Conservation (phyloP, 2,113 vertebrate genomes). For the Maccullochella peelii region DNA sequence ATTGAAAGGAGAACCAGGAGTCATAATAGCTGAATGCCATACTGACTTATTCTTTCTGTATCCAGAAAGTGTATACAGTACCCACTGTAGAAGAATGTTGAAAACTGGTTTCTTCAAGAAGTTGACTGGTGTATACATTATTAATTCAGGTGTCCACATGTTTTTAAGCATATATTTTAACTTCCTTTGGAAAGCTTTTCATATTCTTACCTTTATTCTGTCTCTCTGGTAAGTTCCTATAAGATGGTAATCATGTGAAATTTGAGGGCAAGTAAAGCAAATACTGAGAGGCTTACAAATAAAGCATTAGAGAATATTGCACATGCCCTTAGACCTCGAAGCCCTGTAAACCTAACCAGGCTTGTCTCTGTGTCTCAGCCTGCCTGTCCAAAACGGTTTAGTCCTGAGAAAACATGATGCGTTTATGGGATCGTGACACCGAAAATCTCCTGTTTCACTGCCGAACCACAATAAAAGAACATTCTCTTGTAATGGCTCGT, state of each 20-base stretch:
- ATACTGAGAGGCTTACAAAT: neutral
- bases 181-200: neutral
- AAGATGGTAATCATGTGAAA: constrained; percentile 5
- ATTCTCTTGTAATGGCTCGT: constrained; percentile 33
- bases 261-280: neutral
- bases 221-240: neutral
- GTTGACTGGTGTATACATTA: too few relatives aligned
- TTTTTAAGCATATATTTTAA: neutral
- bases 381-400: constrained; percentile 16
- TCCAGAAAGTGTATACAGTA: too few relatives aligned
- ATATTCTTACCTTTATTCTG: neutral
- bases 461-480: constrained; percentile 64
- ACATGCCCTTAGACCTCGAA: constrained; percentile 35
- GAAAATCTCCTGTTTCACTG: constrained; percentile 49
- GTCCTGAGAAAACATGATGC: constrained; percentile 36
- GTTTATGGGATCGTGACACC: constrained; percentile 27
- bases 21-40: neutral
- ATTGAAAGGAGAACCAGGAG: constrained; percentile 11
- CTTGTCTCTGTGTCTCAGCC: constrained; percentile 16
- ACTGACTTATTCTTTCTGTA: neutral
- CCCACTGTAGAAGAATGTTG: too few relatives aligned
- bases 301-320: constrained; percentile 8
- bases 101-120: too few relatives aligned
- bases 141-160: neutral
- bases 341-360: constrained; percentile 32